phyloP scores from a whole-genome alignment of 2,888 invertebrate genomes.

The Syrphus vitripennis region DNA sequence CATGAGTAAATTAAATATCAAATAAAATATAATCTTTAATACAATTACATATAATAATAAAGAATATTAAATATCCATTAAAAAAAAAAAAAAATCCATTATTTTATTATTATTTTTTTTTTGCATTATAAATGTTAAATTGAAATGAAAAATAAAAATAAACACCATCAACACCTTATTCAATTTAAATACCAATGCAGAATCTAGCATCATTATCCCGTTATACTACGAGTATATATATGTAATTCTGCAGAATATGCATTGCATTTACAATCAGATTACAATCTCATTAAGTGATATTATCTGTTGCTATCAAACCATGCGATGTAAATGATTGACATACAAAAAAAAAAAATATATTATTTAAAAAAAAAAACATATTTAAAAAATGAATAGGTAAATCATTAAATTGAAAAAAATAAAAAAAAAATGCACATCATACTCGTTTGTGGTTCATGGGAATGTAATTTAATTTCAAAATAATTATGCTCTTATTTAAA shows the following conservation, averaged over 20 bases:
- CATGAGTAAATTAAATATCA: neutral
- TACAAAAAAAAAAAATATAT: neutral
- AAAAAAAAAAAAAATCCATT: no score
- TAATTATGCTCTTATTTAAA: neutral
- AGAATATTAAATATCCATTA: no score
- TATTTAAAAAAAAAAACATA: neutral
- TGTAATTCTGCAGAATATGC: neutral
- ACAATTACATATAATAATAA: no score
- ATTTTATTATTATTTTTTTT: neutral
- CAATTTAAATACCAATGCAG: neutral
- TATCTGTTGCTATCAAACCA: constrained; percentile 49
- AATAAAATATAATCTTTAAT: neutral
- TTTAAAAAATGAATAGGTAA: constrained; percentile 15
- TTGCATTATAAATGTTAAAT: neutral
- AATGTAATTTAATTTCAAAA: constrained; percentile 3
- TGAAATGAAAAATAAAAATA: neutral
- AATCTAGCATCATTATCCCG: neutral
- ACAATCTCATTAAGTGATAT: constrained; percentile 50
- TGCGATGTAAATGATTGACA: constrained; percentile 20
- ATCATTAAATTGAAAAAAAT: neutral
- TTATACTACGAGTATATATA: neutral
- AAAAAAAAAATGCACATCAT: neutral
- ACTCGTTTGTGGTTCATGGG: neutral
- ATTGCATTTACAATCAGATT: constrained; percentile 36
- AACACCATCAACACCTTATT: constrained; percentile 8